Evolutionary conservation across 1,140 invertebrate genomes (phyloP), one percentile per base, ranked within the genome.

Genomic region (Pteromalus puparum): DNA sequence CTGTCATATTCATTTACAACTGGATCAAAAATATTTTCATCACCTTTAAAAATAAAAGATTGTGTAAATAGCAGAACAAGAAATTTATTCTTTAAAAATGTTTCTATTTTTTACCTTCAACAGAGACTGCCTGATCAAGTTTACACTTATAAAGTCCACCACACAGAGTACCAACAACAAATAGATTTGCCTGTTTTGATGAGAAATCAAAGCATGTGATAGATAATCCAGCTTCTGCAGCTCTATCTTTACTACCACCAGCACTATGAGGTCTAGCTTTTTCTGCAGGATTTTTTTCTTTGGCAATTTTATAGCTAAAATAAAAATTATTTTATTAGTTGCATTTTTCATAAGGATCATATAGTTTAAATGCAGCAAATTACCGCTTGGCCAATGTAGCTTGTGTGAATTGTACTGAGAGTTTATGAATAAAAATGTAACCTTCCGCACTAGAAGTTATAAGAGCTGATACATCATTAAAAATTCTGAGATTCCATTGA

Each of bases 131-230:
- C 24, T 86, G 88, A 75, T 92, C 90, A 38, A 91, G 81, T 65
- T 87, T 92, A 75, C 91, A 93, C 81, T 91, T 92, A 30, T 92
- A 93, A 46, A 93, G 87, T 67, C 92, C 92, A 77, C 92, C 92
- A 21, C 92, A 93, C 46, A 92, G 84, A 76, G 92, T 92, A 15
- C 92, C 93, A 61, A 91, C 92, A 38, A 93, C 85, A 76, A 93
- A 92, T 48, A 91, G 85, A 26, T 86, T 88, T 0, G 87, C 81
- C 85, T 92, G 88, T 74, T 89, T 89, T 4, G 77, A 86, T 13
- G 90, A 91, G 84, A 93, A 93, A 85, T 93, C 91, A 26, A 93
- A 91, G 73, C 90, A 89, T 13, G 92, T 93, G 34, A 93, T 89
- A 5, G 88, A 90, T 82, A 93, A 87, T 80, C 92, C 92, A 53